Conservation (phyloP, 92 coral and sea anemone genomes). For the Parazoanthus atlanticus region DNA sequence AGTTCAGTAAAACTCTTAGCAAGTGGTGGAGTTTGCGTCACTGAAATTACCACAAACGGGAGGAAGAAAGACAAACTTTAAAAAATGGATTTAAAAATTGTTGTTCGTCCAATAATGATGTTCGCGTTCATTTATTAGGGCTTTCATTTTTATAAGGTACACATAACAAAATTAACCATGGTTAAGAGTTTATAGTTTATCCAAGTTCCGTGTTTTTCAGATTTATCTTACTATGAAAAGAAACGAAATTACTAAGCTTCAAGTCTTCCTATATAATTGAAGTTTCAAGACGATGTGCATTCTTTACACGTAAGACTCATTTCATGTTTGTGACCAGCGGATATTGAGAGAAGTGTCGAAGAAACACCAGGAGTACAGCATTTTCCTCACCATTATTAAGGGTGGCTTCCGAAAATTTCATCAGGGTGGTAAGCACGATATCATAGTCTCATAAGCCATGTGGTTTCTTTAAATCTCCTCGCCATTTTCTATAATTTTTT, state of each 20-base stretch:
- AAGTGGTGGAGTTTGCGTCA: neutral
- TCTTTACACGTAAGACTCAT: neutral
- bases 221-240: no score
- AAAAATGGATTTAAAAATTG: neutral
- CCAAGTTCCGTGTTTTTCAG: no score
- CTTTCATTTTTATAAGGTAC: neutral
- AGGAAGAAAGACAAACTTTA: neutral
- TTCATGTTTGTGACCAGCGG: constrained; percentile 17
- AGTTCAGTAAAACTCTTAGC: neutral
- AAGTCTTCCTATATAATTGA: neutral
- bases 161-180: neutral
- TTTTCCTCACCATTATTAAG: neutral
- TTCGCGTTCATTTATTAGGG: neutral
- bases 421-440: neutral
- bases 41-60: neutral
- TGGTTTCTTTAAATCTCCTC: no score
- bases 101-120: neutral
- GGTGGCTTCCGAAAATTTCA: constrained; percentile 9
- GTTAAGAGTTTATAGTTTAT: neutral
- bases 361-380: constrained; percentile 15
- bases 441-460: neutral
- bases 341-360: neutral
- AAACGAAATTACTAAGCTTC: no score
- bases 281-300: neutral
- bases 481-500: no score